Base-by-base conservation (phyloP, 2,888 invertebrate species). In the Tiliacea citrago region DNA sequence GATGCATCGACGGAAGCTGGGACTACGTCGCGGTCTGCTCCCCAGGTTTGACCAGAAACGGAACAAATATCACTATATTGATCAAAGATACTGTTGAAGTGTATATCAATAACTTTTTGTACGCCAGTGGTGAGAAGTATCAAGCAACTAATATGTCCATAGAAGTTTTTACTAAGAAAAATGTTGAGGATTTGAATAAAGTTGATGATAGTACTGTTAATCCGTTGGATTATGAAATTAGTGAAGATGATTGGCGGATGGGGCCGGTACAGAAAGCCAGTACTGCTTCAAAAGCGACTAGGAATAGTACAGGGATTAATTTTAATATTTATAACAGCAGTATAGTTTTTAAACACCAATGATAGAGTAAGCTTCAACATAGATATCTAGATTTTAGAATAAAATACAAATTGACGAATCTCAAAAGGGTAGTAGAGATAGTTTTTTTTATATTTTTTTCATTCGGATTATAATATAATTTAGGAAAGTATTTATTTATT, bases 1-100 rank as follows among this genome's bases (percentile, higher is more conserved):
- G 76, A 18, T 94, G 94, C 84, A 82, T 89, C 45, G 89, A 91
- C 1, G 93, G 92, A 21, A 89, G 79, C 57, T 95, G 94, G 93
- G 89, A 92, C 83, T 84, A 91, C 79, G 75, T 86, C 10, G 90
- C 92, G 7, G 83, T 77, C 6, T 95, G 94, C 85, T 70, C 77
- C 12, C 90, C 93, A 92, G 94, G 94, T 94, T 89, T 90, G 92
- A 45, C 66, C 21, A 91, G 88, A 90, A 88, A 88, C 63, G 93
- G 92, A 29, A 92, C 90, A 42, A 93, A 93, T 62, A 88, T 93
- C 5, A 93, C 93, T 7, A 91, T 94, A 7, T 45, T 93, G 0
- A 79, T 94, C 18, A 92, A 90, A 68, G 92, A 93, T 70, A 86
- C 86, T 2, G 83, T 94, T 0, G 88, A 92, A 79, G 74, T 94